phyloP scores from a whole-genome alignment of 2,888 invertebrate species.

The Amiota communis region DNA sequence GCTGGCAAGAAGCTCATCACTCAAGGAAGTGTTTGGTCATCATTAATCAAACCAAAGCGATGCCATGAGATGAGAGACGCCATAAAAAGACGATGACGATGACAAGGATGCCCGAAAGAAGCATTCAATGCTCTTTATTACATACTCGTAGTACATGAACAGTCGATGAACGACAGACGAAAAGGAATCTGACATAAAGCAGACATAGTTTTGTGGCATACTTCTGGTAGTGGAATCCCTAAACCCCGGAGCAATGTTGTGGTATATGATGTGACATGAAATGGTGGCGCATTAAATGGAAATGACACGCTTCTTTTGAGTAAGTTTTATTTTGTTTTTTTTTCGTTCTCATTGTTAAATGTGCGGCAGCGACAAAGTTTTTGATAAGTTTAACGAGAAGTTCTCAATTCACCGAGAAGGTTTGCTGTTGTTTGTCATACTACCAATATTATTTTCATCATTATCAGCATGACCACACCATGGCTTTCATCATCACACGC shows the following conservation, averaged over 20 bases:
- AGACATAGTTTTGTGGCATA: not conserved
- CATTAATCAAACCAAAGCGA: slow-evolving; percentile 14
- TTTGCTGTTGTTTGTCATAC: not conserved
- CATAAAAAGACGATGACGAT: too few relatives aligned
- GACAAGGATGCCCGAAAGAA: too few relatives aligned
- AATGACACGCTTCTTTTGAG: not conserved
- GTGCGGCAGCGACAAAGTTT: not conserved
- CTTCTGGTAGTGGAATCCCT: too few relatives aligned
- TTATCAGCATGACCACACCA: too few relatives aligned
- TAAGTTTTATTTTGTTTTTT: not conserved
- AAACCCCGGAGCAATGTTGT: too few relatives aligned
- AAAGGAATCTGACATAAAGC: slow-evolving; percentile 3
- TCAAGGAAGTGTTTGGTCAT: slow-evolving; percentile 10
- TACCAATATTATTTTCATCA: not conserved
- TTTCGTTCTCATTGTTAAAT: not conserved
- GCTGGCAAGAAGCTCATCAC: slow-evolving; percentile 13
- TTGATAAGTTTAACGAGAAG: not conserved
- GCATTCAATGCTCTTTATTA: too few relatives aligned
- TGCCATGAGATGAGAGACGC: too few relatives aligned
- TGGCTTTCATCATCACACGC: too few relatives aligned
- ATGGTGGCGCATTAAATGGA: slow-evolving; percentile 6
- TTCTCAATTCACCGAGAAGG: not conserved
- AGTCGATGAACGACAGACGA: not conserved
- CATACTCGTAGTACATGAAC: not conserved
- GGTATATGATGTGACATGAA: too few relatives aligned